Evolutionary conservation across 2,797 vertebrate species (phyloP), one percentile per base, ranked within the genome.

Genomic region (Pteronotus mesoamericanus): DNA sequence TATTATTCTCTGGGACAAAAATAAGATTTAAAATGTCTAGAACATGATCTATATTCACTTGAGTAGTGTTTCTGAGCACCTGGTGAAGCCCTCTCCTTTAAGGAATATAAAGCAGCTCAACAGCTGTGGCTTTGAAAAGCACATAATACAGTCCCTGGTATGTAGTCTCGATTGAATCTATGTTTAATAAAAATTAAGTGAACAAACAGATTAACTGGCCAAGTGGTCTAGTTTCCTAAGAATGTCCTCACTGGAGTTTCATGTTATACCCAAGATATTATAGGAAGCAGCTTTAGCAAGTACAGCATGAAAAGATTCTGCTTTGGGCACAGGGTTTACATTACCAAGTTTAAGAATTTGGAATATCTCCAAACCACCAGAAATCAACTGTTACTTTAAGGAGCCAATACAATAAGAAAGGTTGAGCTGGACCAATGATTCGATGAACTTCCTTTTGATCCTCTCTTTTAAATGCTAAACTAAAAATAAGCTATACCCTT

Each of bases 371-470:
- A 92, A 72, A 86, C 53, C 55, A 86, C 29, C 34, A 87, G 42
- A 90, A 92, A 86, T 86, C 53, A 89, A 85, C 88, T 34, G n/a
- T 86, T 53, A 68, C 74, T 93, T 86, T 75, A 59, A 66, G 34
- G 22, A 89, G 51, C 18, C 32, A 83, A 42, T 34, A 90, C 34
- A 84, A 80, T 29, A 80, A 16, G 89, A 89, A 95, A 91, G n/a
- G n/a, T 48, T 91, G 71, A 95, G 10, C 57, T 46, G 68, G 12
- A 21, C 1, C 2, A 51, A 75, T 72, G 77, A 84, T 91, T 94
- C 64, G 74, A 32, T 34, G 42, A 59, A 74, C 51, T 93, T 96
- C 37, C 46, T 94, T 95, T 94, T 95, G 84, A 95, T 91, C 39
- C 19, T 39, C 29, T 75, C 61, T 68, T 91, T 87, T 91, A 95